Conservation (phyloP, 2,113 vertebrate species). For the Syngnathus typhle region DNA sequence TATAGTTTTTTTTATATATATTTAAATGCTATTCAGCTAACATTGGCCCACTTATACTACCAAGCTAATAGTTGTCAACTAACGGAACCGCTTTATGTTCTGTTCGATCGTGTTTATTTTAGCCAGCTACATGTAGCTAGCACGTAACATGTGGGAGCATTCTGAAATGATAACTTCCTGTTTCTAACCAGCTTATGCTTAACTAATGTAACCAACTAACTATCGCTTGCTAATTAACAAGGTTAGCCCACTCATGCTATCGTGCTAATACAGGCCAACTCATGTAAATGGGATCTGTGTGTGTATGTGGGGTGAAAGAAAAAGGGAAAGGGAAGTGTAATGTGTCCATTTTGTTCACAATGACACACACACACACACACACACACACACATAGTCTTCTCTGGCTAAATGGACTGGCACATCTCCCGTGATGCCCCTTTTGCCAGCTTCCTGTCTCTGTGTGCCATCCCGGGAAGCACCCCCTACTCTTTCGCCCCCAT, state of each 20-base stretch:
- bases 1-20: no score
- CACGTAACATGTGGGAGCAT: no score
- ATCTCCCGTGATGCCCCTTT: constrained; percentile 58
- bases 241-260: not conserved
- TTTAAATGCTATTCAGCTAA: no score
- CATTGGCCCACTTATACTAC: no score
- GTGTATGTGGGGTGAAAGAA: not conserved
- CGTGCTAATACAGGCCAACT: not conserved
- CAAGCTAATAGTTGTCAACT: no score
- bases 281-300: not conserved
- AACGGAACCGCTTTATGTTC: no score
- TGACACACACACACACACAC: not conserved
- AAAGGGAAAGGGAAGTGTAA: constrained; percentile 22
- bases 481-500: constrained; percentile 58
- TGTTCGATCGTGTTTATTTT: not conserved
- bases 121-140: not conserved
- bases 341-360: constrained; percentile 32
- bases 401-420: constrained; percentile 49
- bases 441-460: constrained; percentile 73
- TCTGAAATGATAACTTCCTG: no score
- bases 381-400: not conserved
- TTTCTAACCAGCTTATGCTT: not conserved
- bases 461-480: constrained; percentile 58
- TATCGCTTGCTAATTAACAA: not conserved
- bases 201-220: no score